Evolutionary conservation across 2,888 invertebrate species (phyloP), one percentile per base, ranked within the genome.

Genomic region (Hanleya hanleyi): DNA sequence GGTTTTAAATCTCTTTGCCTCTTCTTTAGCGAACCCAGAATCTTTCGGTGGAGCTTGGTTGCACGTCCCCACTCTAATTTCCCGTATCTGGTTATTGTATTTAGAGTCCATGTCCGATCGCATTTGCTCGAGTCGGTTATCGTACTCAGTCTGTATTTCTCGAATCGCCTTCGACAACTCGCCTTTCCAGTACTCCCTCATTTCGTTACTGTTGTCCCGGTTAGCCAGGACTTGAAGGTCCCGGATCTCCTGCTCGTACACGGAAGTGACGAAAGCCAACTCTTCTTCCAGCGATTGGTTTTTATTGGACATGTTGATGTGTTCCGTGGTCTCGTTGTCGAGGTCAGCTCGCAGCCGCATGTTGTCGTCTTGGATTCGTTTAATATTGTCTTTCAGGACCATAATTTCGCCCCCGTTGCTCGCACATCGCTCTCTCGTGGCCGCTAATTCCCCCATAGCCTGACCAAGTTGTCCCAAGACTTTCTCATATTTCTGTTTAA

Each of bases 131-230:
- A 91, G 78, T 71, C 90, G 87, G 78, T 86, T 84, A 69, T 92
- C 91, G 83, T 91, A 92, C 75, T 91, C 91, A 33, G 81, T 80
- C 76, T 92, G 89, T 71, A 92, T 90, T 73, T 92, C 91, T 35
- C 89, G 84, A 65, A 92, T 88, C 38, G 91, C 90, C 69, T 87
- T 83, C 1, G 89, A 85, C 73, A 92, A 83, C 79, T 92, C 91
- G 75, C 90, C 90, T 83, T 91, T 91, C 91, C 92, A 92, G 87
- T 88, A 91, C 73, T 91, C 90, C 36, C 91, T 85, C 84, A 92
- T 91, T 77, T 92, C 91, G 57, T 84, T 81, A 9, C 90, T 90
- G 18, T 91, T 91, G 79, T 91, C 91, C 62, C 91, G 84, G 77
- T 89, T 86, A 35, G 89, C 89, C 71, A 89, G 79, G 12, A 90